Percentiles rank a stretch among this genome's conserved stretches.
phyloP scores from a whole-genome alignment of 2,797 vertebrate species.

The Enoplosus armatus region DNA sequence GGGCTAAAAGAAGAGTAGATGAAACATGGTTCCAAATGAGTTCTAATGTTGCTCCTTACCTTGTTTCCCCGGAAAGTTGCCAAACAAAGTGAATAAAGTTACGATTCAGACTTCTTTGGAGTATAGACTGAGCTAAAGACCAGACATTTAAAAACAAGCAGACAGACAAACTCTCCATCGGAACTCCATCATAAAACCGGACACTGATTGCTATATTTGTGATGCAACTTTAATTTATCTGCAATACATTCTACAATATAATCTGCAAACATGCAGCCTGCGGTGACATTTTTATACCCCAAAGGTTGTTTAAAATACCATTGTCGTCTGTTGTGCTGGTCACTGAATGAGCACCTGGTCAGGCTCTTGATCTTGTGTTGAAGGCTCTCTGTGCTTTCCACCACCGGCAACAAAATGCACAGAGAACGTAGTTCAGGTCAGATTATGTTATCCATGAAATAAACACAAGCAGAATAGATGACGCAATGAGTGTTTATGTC shows the following conservation, averaged over 20 bases:
- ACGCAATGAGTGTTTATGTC: constrained; percentile 68
- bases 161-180: background rate
- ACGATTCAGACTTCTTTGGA: background rate
- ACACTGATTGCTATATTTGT: background rate
- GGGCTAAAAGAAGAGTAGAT: background rate
- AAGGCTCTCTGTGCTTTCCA: constrained; percentile 68
- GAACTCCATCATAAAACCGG: too few relatives aligned
- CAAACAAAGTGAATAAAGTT: background rate
- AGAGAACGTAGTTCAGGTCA: constrained; percentile 23
- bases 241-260: background rate
- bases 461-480: constrained; percentile 74
- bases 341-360: constrained; percentile 71
- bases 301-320: constrained; percentile 32
- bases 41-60: background rate
- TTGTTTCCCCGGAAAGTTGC: background rate
- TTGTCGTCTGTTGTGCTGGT: constrained; percentile 27
- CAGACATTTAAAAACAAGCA: background rate
- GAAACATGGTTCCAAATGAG: background rate
- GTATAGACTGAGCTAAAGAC: background rate
- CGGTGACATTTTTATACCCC: background rate
- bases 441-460: constrained; percentile 40
- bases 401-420: constrained; percentile 44
- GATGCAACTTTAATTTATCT: background rate
- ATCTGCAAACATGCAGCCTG: constrained; percentile 1
- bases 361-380: constrained; percentile 84